A percentile compares a stretch with the other conserved stretches of the same genome.
Evolutionary conservation across 2,888 invertebrate species (phyloP).

Genomic region (Sycophila texana): DNA sequence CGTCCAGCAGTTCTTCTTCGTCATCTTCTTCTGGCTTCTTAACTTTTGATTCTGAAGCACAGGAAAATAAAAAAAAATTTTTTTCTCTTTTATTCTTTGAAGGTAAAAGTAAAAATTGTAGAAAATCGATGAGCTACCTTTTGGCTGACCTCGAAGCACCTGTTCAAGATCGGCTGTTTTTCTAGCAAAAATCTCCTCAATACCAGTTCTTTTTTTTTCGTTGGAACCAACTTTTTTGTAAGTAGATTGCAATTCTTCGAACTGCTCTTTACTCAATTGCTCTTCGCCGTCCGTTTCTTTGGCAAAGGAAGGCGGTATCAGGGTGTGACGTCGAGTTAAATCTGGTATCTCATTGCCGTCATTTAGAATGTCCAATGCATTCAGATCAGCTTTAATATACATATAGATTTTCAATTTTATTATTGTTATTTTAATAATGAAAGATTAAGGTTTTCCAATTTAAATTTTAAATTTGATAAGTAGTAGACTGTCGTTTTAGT

Average conservation of each 20-base stretch:
- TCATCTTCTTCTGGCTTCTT: constrained; percentile 4
- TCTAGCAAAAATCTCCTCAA: constrained; percentile 52
- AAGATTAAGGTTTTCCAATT: too few relatives aligned
- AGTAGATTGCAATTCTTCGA: constrained; percentile 63
- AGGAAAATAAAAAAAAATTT: not conserved
- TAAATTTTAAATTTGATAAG: too few relatives aligned
- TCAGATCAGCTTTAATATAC: constrained; percentile 60
- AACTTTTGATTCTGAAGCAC: constrained; percentile 8
- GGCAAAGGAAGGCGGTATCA: constrained; percentile 73
- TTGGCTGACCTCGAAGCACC: constrained; percentile 37
- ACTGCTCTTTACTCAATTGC: constrained; percentile 54
- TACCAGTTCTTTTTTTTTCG: constrained; percentile 42
- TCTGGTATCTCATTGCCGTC: constrained; percentile 67
- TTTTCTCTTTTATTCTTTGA: not conserved
- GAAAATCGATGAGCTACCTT: constrained; percentile 22
- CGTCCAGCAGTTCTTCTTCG: constrained; percentile 61
- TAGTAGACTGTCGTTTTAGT: too few relatives aligned
- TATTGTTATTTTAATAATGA: too few relatives aligned
- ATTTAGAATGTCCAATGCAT: constrained; percentile 54
- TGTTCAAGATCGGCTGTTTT: constrained; percentile 51
- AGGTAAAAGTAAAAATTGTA: not conserved
- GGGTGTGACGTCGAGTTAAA: constrained; percentile 75
- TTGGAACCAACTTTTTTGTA: constrained; percentile 59
- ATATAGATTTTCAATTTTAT: not conserved
- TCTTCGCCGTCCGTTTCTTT: constrained; percentile 54